Base-by-base conservation (phyloP, 2,113 vertebrate species). In the Sapajus apella region DNA sequence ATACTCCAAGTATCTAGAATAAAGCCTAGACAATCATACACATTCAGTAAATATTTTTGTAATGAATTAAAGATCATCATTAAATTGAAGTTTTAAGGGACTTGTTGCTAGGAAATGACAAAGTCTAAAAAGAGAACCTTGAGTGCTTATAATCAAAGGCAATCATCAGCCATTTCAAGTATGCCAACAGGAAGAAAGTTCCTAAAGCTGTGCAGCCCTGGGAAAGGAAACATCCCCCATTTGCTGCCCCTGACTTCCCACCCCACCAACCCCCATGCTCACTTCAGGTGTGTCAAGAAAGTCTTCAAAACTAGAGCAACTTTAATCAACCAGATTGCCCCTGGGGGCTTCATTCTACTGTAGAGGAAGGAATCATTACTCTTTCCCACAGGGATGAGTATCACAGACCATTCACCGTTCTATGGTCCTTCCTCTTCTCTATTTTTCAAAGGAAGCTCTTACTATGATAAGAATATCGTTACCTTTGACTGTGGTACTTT, bases 211-310 rank as follows among this genome's bases (percentile, higher is more conserved):
- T 23, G 47, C 8, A 64, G 21, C 32, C 21, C 5, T 0, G 21
- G 47, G 55, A 56, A 21, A 43, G 18, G 27, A 32, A 13, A 6
- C 58, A 56, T 40, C 35, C 27, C 8, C 2, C 12, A 64, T 64
- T 12, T 11, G 11, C 27, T 1, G 5, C 61, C 12, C 61, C 61
- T 64, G 61, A 64, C 25, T 61, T 12, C 27, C 14, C 50, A 52
- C 5, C 0, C 5, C 61, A 27, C 5, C 27, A 13, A 30, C 18
- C 16, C 3, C 1, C 6, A 32, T 18, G 37, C 8, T 32, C 72
- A 20, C 45, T 55, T 30, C 20, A n/a, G 30, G 14, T 87, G 20
- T 79, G n/a, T 47, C 61, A 56, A 52, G 58, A 55, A 68, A 8
- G 47, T 35, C 61, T 35, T 81, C 37, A 91, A 18, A 70, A 32